Conservation (phyloP, 1,140 invertebrate genomes). For the Bombus balteatus region DNA sequence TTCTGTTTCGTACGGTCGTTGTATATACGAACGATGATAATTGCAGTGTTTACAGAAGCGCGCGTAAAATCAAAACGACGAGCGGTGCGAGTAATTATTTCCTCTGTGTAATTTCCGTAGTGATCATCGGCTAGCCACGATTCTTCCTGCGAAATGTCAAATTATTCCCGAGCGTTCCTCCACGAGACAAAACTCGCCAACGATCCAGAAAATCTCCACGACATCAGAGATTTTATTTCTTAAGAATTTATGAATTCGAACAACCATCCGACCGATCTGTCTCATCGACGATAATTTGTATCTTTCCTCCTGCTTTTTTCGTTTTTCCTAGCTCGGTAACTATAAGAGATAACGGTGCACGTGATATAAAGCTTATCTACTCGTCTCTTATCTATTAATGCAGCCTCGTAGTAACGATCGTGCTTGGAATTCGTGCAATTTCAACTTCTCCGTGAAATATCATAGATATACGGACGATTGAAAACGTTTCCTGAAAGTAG, state of each 20-base stretch:
- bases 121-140: background rate
- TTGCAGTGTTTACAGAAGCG: background rate
- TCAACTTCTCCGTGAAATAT: background rate
- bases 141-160: background rate
- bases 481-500: background rate
- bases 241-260: background rate
- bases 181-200: background rate
- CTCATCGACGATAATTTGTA: background rate
- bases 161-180: background rate
- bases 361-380: background rate
- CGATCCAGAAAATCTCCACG: background rate
- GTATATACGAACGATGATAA: background rate
- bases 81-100: constrained; percentile 25
- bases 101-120: constrained; percentile 6
- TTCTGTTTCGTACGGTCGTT: background rate
- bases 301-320: background rate
- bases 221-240: background rate
- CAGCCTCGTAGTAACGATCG: background rate
- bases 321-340: background rate
- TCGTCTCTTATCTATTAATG: background rate
- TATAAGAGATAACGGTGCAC: background rate
- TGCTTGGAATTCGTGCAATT: constrained; percentile 5
- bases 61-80: constrained; percentile 16
- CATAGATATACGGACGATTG: background rate
- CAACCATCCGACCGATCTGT: background rate